Base-by-base conservation (phyloP, 2,113 vertebrate genomes). In the Anguilla rostrata region DNA sequence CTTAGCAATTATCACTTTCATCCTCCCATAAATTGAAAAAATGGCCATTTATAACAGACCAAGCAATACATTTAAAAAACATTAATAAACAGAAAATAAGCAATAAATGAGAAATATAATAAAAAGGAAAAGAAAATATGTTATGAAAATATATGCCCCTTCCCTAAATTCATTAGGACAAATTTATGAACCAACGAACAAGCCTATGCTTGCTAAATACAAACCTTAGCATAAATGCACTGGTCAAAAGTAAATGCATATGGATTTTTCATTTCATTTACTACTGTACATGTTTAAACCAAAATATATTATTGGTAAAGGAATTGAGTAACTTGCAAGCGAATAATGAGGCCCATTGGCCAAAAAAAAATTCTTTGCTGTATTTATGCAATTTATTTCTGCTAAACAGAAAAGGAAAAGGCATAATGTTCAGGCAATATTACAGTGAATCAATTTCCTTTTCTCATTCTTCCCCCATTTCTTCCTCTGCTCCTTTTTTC, bases 381-480 rank as follows among this genome's bases (percentile, higher is more conserved):
- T 93, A 93, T 94, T 85, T 94, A 94, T 95, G 95, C 94, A 90
- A 88, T 92, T 94, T 89, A 93, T 94, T 92, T 93, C 90, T 86
- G 26, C 39, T 88, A 94, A 92, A 75, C 81, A 87, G 82, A 92
- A 91, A 92, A 90, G 85, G 90, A 90, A 92, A 91, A 93, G 92
- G 90, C 91, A 91, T 90, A 89, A 86, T 87, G 87, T 88, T 92
- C 91, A 92, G 91, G 91, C 87, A 91, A 92, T 91, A 94, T 94
- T 91, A 95, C 90, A 93, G 93, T 91, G 91, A 96, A 96, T 95
- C 95, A 95, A 95, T 95, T 95, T 94, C 88, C 89, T 92, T 94
- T 91, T 94, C 87, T 94, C 91, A 88, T 91, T 90, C 89, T 88
- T 88, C 89, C 88, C 91, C 92, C 88, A 91, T 92, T 87, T 88